These are phyloP conservation scores for Heliocidaris erythrogramma DNA, from an alignment of 35 echinoderm and acorn worm species.

Conservation along the genomic window DNA sequence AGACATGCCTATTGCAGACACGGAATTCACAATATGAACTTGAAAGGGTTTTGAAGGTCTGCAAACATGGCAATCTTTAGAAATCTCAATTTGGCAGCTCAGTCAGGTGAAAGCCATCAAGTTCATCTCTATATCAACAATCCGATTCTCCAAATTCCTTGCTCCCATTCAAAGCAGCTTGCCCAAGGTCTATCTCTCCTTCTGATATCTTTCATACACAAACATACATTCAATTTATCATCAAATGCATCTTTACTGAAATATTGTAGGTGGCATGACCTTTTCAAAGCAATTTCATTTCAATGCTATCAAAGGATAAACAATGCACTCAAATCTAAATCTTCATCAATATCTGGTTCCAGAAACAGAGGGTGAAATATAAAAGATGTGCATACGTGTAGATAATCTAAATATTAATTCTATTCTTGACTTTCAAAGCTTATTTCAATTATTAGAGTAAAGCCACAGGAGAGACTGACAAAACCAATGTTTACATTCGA, in stretches of 20 bases:
- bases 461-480: not conserved
- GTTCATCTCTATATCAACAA: not conserved
- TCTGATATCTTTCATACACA: not conserved
- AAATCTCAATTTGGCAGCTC: not conserved
- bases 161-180: not conserved
- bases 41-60: not conserved
- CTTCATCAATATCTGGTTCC: not conserved
- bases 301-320: not conserved
- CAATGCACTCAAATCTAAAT: not conserved
- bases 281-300: too few relatives aligned
- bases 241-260: not conserved
- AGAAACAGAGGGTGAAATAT: not conserved
- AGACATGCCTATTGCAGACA: not conserved
- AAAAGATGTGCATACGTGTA: not conserved
- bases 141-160: not conserved
- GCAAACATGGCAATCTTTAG: not conserved
- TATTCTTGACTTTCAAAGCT: not conserved
- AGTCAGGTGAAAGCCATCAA: not conserved
- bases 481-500: not conserved
- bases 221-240: not conserved
- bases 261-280: not conserved
- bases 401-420: not conserved
- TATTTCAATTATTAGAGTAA: not conserved
- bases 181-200: not conserved
- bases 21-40: not conserved